Percentiles rank a stretch among this genome's conserved stretches.
Conservation (phyloP, 2,113 vertebrate genomes). For the Ammodytes marinus region DNA sequence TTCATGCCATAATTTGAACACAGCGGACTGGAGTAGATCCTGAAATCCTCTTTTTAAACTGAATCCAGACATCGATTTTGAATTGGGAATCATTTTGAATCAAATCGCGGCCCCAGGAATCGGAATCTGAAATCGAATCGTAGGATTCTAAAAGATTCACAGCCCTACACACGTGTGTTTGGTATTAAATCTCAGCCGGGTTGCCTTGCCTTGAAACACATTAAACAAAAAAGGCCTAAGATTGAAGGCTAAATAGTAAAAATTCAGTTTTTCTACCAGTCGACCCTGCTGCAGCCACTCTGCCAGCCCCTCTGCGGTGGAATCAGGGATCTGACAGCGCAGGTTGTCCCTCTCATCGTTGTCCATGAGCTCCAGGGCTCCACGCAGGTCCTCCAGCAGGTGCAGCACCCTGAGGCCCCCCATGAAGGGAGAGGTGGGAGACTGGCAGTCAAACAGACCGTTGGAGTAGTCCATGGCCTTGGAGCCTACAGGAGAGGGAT, state of each 20-base stretch:
- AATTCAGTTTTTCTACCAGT: conserved; percentile 81
- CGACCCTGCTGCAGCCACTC: conserved; percentile 97
- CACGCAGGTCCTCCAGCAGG: conserved; percentile 93
- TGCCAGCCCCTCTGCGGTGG: conserved; percentile 88
- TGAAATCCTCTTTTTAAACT: too few species aligned
- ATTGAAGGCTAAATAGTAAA: too few species aligned
- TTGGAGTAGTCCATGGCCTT: conserved; percentile 97
- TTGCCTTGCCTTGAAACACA: not conserved
- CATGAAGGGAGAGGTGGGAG: conserved; percentile 94
- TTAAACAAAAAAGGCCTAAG: not conserved
- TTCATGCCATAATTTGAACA: too few species aligned
- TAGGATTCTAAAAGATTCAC: too few species aligned
- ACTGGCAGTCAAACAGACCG: conserved; percentile 97
- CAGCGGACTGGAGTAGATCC: too few species aligned
- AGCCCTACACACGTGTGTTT: too few species aligned
- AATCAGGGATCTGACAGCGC: conserved; percentile 93
- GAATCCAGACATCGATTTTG: too few species aligned
- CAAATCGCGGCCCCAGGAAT: too few species aligned
- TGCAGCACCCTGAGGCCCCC: conserved; percentile 93
- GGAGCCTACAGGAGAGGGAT: conserved; percentile 86
- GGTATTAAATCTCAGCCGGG: too few species aligned
- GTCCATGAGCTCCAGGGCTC: conserved; percentile 94
- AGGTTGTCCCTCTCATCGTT: conserved; percentile 91
- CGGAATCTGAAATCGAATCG: too few species aligned
- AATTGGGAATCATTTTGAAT: too few species aligned